Percentiles rank a stretch among this genome's conserved stretches.
phyloP scores from a whole-genome alignment of 2,888 invertebrate genomes.

The Anthophora plumipes region DNA sequence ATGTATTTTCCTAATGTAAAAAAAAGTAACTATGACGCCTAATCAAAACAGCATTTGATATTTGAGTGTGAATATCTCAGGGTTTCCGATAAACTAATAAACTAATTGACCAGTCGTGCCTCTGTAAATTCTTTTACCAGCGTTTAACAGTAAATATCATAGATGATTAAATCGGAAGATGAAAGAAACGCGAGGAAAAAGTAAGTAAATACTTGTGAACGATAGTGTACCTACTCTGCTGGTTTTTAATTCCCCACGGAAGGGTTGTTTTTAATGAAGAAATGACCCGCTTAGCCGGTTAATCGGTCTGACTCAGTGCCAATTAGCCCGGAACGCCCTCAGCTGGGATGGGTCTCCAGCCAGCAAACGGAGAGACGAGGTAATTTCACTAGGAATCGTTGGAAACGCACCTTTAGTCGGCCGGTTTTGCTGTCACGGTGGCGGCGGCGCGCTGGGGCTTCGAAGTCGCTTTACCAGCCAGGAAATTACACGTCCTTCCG shows the following conservation, averaged over 20 bases:
- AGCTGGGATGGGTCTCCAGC: not conserved
- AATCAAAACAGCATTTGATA: too few species aligned
- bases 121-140: too few species aligned
- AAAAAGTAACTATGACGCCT: too few species aligned
- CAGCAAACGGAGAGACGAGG: not conserved
- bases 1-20: too few species aligned
- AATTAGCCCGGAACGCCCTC: constrained; percentile 37
- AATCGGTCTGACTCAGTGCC: constrained; percentile 44
- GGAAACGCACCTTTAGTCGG: constrained; percentile 47
- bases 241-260: constrained; percentile 9
- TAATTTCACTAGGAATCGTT: constrained; percentile 4
- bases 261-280: constrained; percentile 33
- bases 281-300: constrained; percentile 26
- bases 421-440: constrained; percentile 26
- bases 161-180: too few species aligned
- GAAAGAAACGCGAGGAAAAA: too few species aligned
- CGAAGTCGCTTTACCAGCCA: constrained; percentile 78
- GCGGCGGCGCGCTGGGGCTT: constrained; percentile 21
- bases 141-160: too few species aligned
- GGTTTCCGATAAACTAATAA: too few species aligned
- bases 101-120: too few species aligned
- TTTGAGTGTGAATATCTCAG: too few species aligned
- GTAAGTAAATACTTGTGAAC: not conserved
- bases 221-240: not conserved
- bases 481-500: constrained; percentile 83